phyloP scores from a whole-genome alignment of 2,113 vertebrate genomes.

The Gorsachius goisagi region DNA sequence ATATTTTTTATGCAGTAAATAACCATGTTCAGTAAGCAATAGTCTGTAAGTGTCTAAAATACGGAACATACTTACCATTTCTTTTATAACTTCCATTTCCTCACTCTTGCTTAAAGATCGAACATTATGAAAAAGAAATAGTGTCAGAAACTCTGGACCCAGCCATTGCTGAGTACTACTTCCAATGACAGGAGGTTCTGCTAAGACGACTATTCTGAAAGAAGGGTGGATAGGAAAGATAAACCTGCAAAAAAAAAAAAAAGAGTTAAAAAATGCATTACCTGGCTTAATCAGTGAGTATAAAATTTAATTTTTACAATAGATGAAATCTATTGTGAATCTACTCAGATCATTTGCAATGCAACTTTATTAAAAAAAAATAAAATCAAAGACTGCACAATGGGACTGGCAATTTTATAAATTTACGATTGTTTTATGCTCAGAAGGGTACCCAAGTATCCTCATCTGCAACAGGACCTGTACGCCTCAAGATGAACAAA shows the following conservation, averaged over 20 bases:
- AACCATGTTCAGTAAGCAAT: neutral
- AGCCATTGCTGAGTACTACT: conserved; percentile 90
- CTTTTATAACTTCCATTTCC: conserved; percentile 85
- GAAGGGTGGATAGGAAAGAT: conserved; percentile 91
- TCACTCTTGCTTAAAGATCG: conserved; percentile 82
- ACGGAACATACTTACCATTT: conserved; percentile 78
- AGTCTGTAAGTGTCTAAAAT: neutral
- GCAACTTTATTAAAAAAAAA: neutral
- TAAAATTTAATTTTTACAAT: neutral
- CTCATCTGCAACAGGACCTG: neutral
- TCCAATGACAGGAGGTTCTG: conserved; percentile 88
- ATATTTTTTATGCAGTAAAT: neutral
- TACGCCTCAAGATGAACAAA: neutral
- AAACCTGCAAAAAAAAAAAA: conserved; percentile 70
- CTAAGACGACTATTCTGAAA: conserved; percentile 91
- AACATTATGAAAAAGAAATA: conserved; percentile 92
- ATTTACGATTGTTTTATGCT: neutral
- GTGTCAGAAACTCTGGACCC: conserved; percentile 90
- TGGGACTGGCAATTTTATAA: neutral
- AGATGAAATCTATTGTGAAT: neutral
- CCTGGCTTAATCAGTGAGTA: neutral
- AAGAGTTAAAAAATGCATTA: neutral
- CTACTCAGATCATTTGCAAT: neutral
- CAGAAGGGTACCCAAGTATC: neutral
- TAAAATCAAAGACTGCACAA: neutral